These are phyloP conservation scores for Coendou prehensilis DNA, from an alignment of 2,797 vertebrate species.

Conservation along the genomic window DNA sequence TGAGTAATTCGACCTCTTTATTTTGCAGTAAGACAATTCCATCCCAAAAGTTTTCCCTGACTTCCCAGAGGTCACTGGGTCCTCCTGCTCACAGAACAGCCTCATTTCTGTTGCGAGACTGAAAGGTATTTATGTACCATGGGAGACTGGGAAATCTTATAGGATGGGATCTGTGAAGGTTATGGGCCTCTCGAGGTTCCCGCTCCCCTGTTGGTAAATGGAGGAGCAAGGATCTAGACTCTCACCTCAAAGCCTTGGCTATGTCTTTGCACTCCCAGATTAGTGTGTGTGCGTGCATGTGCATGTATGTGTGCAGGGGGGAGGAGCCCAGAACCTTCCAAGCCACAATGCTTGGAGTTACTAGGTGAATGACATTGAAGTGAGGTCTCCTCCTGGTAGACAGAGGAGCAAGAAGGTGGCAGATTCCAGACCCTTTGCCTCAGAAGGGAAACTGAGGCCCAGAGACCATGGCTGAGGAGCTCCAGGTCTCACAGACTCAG, in stretches of 20 bases:
- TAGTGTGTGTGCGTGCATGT: not conserved
- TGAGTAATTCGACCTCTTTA: not conserved
- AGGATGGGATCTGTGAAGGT: not conserved
- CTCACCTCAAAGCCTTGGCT: not conserved
- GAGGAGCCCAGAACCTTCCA: not conserved
- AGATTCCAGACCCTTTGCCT: not conserved
- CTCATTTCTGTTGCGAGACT: not conserved
- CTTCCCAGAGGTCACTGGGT: not conserved
- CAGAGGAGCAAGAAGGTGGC: not conserved
- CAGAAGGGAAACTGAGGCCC: not conserved
- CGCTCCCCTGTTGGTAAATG: not conserved
- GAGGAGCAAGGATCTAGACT: not conserved
- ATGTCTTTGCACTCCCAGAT: not conserved
- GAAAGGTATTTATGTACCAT: not conserved
- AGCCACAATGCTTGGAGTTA: not conserved
- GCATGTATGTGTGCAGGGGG: not conserved
- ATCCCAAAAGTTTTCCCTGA: rapidly evolving
- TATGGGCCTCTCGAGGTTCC: not conserved
- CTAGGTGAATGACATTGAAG: not conserved
- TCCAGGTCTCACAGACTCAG: not conserved
- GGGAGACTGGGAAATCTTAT: not conserved
- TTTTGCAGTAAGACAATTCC: not conserved
- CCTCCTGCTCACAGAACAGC: not conserved
- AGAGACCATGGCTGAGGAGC: not conserved
- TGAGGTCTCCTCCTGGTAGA: not conserved